Evolutionary conservation across 2,888 invertebrate genomes (phyloP).

Genomic region (Schrankia costaestrigalis): DNA sequence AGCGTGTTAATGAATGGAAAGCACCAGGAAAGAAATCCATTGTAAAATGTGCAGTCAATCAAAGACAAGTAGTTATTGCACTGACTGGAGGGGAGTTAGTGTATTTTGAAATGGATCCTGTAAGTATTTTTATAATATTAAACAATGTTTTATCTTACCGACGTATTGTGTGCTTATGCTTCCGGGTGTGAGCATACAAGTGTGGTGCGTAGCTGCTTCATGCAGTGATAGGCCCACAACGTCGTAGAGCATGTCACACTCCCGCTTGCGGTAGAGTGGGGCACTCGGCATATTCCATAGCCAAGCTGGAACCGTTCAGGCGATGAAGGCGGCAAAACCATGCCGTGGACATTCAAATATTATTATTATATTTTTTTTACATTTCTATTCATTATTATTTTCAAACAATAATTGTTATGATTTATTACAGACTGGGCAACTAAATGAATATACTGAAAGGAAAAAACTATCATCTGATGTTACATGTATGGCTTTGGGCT

Average conservation of each 20-base stretch:
- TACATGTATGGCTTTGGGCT: conserved; percentile 98
- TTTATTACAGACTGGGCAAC: conserved; percentile 92
- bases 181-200: conserved; percentile 51
- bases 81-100: conserved; percentile 98
- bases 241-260: conserved; percentile 82
- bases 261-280: conserved; percentile 74
- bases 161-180: conserved; percentile 57
- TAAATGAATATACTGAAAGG: conserved; percentile 98
- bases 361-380: not conserved
- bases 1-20: conserved; percentile 99
- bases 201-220: conserved; percentile 77
- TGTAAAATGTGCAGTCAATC: conserved; percentile 98
- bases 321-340: conserved; percentile 86
- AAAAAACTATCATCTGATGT: conserved; percentile 98
- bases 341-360: conserved; percentile 79
- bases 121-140: conserved; percentile 73
- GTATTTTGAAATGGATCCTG: conserved; percentile 99
- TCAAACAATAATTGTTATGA: too few species aligned
- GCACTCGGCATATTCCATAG: conserved; percentile 87
- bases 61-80: conserved; percentile 98
- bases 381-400: conserved; percentile 13
- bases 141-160: conserved; percentile 31
- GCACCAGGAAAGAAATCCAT: conserved; percentile 98
- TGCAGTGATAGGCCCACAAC: conserved; percentile 80
- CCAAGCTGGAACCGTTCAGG: conserved; percentile 85